phyloP scores from a whole-genome alignment of 2,113 vertebrate genomes.

The Gobiocypris rarus region DNA sequence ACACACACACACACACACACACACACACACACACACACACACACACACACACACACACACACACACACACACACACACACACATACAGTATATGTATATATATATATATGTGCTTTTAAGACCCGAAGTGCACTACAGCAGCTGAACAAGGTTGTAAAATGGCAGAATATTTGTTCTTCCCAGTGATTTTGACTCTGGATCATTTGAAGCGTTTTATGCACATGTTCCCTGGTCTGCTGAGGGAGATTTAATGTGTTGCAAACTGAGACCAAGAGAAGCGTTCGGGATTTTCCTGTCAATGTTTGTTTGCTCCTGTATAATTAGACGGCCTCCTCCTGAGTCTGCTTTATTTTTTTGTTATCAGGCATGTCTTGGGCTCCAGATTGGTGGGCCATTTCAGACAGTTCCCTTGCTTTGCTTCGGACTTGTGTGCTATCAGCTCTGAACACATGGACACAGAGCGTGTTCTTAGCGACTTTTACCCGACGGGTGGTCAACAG shows the following conservation, averaged over 20 bases:
- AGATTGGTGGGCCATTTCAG: background rate
- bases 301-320: constrained; percentile 8
- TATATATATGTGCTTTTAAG: no score
- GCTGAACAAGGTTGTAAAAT: background rate
- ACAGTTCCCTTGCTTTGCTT: background rate
- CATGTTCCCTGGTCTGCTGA: background rate
- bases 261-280: background rate
- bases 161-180: background rate
- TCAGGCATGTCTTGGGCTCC: background rate
- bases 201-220: background rate
- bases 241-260: background rate
- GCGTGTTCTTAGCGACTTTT: background rate
- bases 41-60: no score
- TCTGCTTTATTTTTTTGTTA: background rate
- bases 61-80: no score
- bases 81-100: no score
- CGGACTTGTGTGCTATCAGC: constrained; percentile 48
- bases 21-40: no score
- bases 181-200: background rate
- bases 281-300: background rate
- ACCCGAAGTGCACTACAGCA: background rate
- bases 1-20: no score
- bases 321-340: background rate
- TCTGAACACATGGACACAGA: constrained; percentile 50
- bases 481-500: constrained; percentile 29